Percentiles rank a stretch among this genome's conserved stretches.
Evolutionary conservation across 2,888 invertebrate species (phyloP).

Genomic region (Labia minor): DNA sequence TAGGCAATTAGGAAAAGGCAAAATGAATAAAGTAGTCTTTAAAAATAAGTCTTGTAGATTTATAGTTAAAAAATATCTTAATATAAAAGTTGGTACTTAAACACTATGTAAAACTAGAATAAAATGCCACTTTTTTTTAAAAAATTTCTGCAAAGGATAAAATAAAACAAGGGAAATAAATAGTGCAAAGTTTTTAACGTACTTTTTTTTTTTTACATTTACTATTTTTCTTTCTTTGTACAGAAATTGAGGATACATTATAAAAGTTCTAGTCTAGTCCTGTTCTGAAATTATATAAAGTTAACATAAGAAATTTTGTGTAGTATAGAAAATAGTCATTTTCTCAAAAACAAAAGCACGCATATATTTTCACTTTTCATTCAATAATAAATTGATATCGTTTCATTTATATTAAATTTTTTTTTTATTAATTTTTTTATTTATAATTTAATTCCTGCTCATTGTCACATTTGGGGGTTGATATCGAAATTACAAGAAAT

Average conservation of each 20-base stretch:
- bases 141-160: not conserved
- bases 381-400: not conserved
- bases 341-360: slow-evolving; percentile 13
- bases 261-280: not conserved
- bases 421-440: not conserved
- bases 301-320: not conserved
- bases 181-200: slow-evolving; percentile 5
- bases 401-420: not conserved
- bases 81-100: slow-evolving; percentile 7
- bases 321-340: slow-evolving; percentile 4
- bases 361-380: slow-evolving; percentile 8
- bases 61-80: slow-evolving; percentile 3
- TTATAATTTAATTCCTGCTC: slow-evolving; percentile 7
- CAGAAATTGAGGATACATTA: not conserved
- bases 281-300: not conserved
- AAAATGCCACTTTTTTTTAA: not conserved
- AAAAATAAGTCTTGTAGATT: slow-evolving; percentile 7
- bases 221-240: slow-evolving; percentile 13
- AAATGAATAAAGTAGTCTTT: not conserved
- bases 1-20: not conserved
- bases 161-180: slow-evolving; percentile 1
- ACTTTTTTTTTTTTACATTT: slow-evolving; percentile 1
- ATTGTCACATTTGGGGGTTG: not conserved
- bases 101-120: not conserved
- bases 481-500: no score